These are phyloP conservation scores for Cylas formicarius DNA, from an alignment of 1,140 invertebrate genomes.

Conservation along the genomic window DNA sequence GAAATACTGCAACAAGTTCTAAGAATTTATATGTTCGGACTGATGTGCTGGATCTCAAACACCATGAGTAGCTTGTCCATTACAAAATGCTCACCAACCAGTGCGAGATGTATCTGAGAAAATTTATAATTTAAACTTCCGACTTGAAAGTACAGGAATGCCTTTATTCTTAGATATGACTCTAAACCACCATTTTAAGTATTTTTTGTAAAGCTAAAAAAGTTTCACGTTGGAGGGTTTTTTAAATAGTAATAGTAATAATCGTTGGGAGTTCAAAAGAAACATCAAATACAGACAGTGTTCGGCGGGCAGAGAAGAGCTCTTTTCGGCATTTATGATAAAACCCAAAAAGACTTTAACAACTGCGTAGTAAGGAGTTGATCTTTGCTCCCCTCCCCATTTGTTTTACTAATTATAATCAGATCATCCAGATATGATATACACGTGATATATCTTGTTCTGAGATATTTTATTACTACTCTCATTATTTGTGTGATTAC, in stretches of 20 bases:
- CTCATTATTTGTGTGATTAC: constrained; percentile 23
- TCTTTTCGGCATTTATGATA: constrained; percentile 7
- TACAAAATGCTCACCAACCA: too few relatives aligned
- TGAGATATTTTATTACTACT: constrained; percentile 11
- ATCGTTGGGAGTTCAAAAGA: not conserved
- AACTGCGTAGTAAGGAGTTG: not conserved
- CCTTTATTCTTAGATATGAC: constrained; percentile 9
- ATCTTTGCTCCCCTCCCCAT: not conserved
- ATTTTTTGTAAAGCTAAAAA: not conserved
- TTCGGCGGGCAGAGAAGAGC: not conserved
- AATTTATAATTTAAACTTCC: not conserved
- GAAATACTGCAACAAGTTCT: too few relatives aligned
- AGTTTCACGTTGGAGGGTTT: constrained; percentile 1
- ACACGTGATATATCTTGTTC: constrained; percentile 6
- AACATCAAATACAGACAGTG: constrained; percentile 4
- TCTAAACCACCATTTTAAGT: constrained; percentile 3
- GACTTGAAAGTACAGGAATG: constrained; percentile 8
- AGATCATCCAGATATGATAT: constrained; percentile 19
- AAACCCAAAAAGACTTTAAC: too few relatives aligned
- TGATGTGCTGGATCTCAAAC: too few relatives aligned
- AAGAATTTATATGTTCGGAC: too few relatives aligned
- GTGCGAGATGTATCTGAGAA: too few relatives aligned
- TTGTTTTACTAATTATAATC: constrained; percentile 6
- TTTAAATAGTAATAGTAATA: constrained; percentile 7
- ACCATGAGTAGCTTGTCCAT: too few relatives aligned